Base-by-base conservation (phyloP, 2,888 invertebrate genomes). In the Andrena praecox region DNA sequence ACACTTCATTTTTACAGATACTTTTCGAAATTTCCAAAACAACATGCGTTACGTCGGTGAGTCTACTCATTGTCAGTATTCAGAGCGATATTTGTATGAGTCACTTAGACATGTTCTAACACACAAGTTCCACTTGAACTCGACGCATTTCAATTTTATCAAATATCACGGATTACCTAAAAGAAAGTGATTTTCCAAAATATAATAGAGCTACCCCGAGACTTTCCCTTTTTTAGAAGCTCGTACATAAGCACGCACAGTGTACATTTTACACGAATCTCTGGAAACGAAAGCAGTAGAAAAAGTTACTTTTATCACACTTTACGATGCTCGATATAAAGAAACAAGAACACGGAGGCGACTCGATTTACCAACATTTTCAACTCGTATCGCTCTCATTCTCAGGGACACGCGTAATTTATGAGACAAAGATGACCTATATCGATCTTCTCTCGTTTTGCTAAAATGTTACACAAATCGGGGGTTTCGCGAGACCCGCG, bases 401-500 rank as follows among this genome's bases (percentile, higher is more conserved):
- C 24, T 31, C 48, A 33, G 24, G 7, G 24, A 12, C 20, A 20
- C 31, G 42, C 10, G 10, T 24, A 29, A 59, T 16, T 27, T 20
- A 52, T 16, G 16, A 16, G 42, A 31, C 10, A 10, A n/a, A 2
- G 63, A 52, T 60, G 50, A 16, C 33, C 62, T 31, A 42, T 31
- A 67, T 74, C 73, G 42, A 42, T 42, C 42, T 16, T 42, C 42
- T 42, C 42, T 48, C 67, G 29, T 67, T 29, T 35, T 42, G 56
- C 4, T 48, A 27, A 24, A 63, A 42, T 42, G 4, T 5, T 42
- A 42, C 16, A 42, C 12, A 42, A 42, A 42, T 42, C 27, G 24
- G 68, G 31, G 24, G 33, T 68, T 67, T 68, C 74, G 5, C 8
- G 31, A 68, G 42, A 68, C 56, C 50, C 42, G n/a, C 56, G 68